phyloP scores from a whole-genome alignment of 2,113 vertebrate species.

The Solea senegalensis region DNA sequence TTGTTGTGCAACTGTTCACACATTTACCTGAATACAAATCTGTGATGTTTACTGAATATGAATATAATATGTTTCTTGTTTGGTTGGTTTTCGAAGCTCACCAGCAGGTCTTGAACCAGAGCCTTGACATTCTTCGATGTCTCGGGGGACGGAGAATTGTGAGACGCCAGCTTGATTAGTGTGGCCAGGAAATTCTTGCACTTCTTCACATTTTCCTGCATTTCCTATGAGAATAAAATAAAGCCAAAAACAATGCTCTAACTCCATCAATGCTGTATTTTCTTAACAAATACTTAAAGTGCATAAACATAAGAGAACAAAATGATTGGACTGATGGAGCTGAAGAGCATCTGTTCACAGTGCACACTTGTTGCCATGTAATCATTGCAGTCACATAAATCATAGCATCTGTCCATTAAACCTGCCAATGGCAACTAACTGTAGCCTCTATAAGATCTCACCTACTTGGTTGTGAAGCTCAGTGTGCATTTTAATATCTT shows the following conservation, averaged over 20 bases:
- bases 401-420: slow-evolving; percentile 39
- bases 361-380: slow-evolving; percentile 15
- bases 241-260: neutral
- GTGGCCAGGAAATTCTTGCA: slow-evolving; percentile 91
- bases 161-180: slow-evolving; percentile 90
- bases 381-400: slow-evolving; percentile 40
- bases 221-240: slow-evolving; percentile 80
- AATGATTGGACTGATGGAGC: neutral
- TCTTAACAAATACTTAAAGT: neutral
- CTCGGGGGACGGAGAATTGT: slow-evolving; percentile 88
- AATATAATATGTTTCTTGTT: neutral
- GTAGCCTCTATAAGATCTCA: slow-evolving; percentile 3
- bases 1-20: neutral
- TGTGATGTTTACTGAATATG: neutral
- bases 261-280: neutral
- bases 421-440: slow-evolving; percentile 24
- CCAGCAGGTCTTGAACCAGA: slow-evolving; percentile 90
- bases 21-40: neutral
- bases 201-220: slow-evolving; percentile 93
- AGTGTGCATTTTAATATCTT: neutral
- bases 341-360: slow-evolving; percentile 22
- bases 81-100: slow-evolving; percentile 65
- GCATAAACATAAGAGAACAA: neutral
- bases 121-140: slow-evolving; percentile 89
- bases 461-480: neutral